Evolutionary conservation across 2,888 invertebrate species (phyloP), one percentile per base, ranked within the genome.

Genomic region (Pecten maximus): DNA sequence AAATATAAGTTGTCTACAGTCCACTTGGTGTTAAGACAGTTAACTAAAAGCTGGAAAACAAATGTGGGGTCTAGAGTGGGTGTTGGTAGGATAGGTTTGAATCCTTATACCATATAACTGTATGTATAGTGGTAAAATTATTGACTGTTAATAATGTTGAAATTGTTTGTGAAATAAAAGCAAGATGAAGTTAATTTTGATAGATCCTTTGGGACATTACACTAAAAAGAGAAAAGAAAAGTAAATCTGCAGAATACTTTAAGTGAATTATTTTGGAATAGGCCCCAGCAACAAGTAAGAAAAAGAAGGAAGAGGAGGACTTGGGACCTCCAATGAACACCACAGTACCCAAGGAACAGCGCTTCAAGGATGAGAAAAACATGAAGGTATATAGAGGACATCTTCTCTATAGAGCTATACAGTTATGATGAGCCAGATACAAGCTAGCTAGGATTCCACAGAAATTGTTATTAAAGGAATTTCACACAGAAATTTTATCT

Each of bases 311-410:
- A 91, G 97, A 98, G 8, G 97, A 98, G 19, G 99, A 99, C 94
- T 97, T 97, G 0, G 98, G 98, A 0, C 98, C 98, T 0, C 97
- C 98, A 2, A 97, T 99, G 88, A 98, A 98, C 0, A 97, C 98
- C 35, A 99, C 98, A 96, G 98, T 98, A 95, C 97, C 98, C 89
- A 99, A 99, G 97, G 98, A 98, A 96, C 99, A 99, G 96, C 97
- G 99, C 90, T 98, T 98, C 88, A 98, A 98, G 88, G 99, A 99
- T 96, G 99, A 99, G 96, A 98, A 98, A 95, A 98, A 98, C 96
- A 97, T 99, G 91, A 99, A 99, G 97, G 97, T 97, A 74, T 0
- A 28, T 6, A 44, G 8, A 44, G n/a, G 8, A 44, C 44, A 44
- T 44, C 12, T 44, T 44, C 44, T 44, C 44, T 44, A 10, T 44